Evolutionary conservation across 2,113 vertebrate genomes (phyloP), one percentile per base, ranked within the genome.

Genomic region (Aramus guarauna): DNA sequence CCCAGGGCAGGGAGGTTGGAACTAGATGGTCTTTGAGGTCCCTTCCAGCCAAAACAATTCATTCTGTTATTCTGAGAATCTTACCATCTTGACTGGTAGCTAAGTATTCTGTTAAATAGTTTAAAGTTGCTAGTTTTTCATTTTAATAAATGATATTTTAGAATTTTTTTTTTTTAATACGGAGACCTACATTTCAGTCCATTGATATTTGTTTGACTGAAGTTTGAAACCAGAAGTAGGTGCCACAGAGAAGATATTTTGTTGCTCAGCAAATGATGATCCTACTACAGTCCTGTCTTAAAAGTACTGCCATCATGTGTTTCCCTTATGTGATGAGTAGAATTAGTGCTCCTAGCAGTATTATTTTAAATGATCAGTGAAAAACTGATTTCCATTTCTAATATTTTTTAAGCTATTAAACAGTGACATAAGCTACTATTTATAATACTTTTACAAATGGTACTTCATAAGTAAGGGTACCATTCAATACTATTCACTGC

Each of bases 291-390:
- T 52, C 21, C 11, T 75, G 20, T 63, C 26, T n/a, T 59, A 24
- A n/a, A 85, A 26, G 16, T 69, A 19, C 62, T 87, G 52, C 30
- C 7, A 9, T 56, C 0, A 0, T 32, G 39, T 69, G 11, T 84
- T 81, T 73, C 19, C 8, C 19, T 34, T 87, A 16, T 41, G 9
- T 68, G 59, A 29, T 41, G 17, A 76, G 48, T 71, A 59, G 73
- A 72, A 72, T 72, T 16, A 37, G 29, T 90, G 55, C 16, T 73
- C 21, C 73, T 64, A 41, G 7, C n/a, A n/a, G 34, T 76, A 30
- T 48, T 78, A 50, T 45, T 84, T 73, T 55, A 84, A 48, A 45
- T 59, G 21, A 34, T 39, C 27, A n/a, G 10, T 41, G 39, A 22
- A 90, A 84, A 84, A 36, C 32, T 41, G 37, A 11, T 87, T 80